Base-by-base conservation (phyloP, 2,888 invertebrate species). In the Mimas tiliae region DNA sequence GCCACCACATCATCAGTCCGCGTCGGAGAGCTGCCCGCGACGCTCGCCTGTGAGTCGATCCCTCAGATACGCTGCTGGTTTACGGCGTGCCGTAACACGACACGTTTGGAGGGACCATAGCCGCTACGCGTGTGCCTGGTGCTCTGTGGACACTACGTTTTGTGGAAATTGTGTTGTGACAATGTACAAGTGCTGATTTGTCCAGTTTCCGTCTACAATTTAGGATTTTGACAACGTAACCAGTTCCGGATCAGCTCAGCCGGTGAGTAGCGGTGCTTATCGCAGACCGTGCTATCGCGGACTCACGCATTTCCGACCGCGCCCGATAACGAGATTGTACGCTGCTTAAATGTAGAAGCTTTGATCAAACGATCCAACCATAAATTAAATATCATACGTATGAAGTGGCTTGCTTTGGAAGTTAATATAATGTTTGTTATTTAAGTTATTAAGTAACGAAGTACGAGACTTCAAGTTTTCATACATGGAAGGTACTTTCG, bases 1-100 rank as follows among this genome's bases (percentile, higher is more conserved):
- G 89, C 90, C 90, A 83, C 89, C 88, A 89, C 90, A 88, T 88
- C 87, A 85, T 88, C 93, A 93, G 93, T 93, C 86, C 92, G 90
- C 91, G 89, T 88, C 87, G 88, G 86, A 91, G 88, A 93, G 93
- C 86, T 86, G 88, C 85, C 83, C 85, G 89, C 86, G 89, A 90
- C 91, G 91, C 89, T 89, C 84, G 92, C 88, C 82, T 90, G 88
- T 86, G 88, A 90, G 85, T 84, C 76, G 85, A 82, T 93, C 93
- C 93, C 93, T 92, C 93, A 94, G 93, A 93, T 93, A 92, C 93
- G 91, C 90, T 93, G 93, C 92, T 93, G 93, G 90, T 91, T 93
- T 93, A 93, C 93, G 93, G 93, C 87, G 90, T 84, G 87, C 93
- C 93, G 93, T 93, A 93, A 93, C 91, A 93, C 91, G 93, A 93